These are phyloP conservation scores for Cataglyphis rosenhaueri DNA, from an alignment of 2,888 invertebrate species.

Conservation along the genomic window DNA sequence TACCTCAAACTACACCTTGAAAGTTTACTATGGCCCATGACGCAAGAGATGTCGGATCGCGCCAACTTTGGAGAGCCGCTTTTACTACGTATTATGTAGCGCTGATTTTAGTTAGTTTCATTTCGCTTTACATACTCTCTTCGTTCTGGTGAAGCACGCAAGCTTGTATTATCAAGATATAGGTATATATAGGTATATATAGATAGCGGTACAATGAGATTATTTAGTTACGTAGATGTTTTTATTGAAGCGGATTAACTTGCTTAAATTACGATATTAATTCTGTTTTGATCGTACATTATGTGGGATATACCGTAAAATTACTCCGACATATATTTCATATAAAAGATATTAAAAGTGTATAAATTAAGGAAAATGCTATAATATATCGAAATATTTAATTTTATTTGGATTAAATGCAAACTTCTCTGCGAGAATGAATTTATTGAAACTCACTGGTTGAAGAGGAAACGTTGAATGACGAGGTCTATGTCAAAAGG, in stretches of 20 bases:
- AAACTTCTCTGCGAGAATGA: not conserved
- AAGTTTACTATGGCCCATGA: slow-evolving; percentile 47
- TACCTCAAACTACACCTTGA: slow-evolving; percentile 44
- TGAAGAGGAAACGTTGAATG: not conserved
- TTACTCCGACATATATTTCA: not conserved
- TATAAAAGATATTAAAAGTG: not conserved
- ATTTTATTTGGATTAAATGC: not conserved
- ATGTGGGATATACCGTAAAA: not conserved
- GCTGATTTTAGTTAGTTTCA: slow-evolving; percentile 56
- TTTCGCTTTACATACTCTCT: slow-evolving; percentile 49
- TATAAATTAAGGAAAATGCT: not conserved
- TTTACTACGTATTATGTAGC: slow-evolving; percentile 53
- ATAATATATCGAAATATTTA: not conserved
- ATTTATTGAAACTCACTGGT: not conserved
- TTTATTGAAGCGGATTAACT: slow-evolving; percentile 38
- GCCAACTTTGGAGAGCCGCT: slow-evolving; percentile 52
- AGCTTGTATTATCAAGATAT: slow-evolving; percentile 42
- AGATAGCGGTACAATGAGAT: slow-evolving; percentile 21
- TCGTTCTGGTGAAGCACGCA: slow-evolving; percentile 28
- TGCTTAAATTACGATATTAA: slow-evolving; percentile 34
- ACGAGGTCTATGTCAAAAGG: not conserved
- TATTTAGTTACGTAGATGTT: slow-evolving; percentile 34
- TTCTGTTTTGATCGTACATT: not conserved
- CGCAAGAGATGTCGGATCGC: slow-evolving; percentile 53
- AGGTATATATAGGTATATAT: slow-evolving; percentile 5